Evolutionary conservation across 2,113 vertebrate genomes (phyloP).

Genomic region (Rhinolophus sinicus): DNA sequence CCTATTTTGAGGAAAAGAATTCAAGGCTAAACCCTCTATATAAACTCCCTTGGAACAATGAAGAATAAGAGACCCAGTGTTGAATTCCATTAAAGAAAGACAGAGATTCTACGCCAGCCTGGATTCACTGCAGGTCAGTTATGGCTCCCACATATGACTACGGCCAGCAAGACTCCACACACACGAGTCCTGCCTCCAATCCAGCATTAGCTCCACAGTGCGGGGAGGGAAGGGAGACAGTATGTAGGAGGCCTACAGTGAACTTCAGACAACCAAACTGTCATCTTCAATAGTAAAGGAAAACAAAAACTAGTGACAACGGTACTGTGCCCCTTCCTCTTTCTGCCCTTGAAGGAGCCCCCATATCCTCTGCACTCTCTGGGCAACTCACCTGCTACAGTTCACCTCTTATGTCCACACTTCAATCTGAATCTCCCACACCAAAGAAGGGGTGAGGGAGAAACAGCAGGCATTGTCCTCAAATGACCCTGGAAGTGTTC

Average conservation of each 20-base stretch:
- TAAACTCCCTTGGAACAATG: not conserved
- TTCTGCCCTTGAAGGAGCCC: not conserved
- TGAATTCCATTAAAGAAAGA: constrained; percentile 41
- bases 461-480: rapidly evolving
- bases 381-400: not conserved
- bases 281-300: not conserved
- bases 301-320: not conserved
- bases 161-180: not conserved
- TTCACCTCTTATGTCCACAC: not conserved
- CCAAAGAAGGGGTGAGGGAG: not conserved
- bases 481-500: not conserved
- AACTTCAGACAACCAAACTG: not conserved
- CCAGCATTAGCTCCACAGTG: not conserved
- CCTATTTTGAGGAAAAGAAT: not conserved
- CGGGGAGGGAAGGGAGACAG: too few species aligned
- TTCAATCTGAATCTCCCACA: not conserved
- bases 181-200: not conserved
- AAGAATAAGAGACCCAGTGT: not conserved
- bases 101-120: not conserved
- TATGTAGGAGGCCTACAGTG: not conserved
- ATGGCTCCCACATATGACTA: not conserved
- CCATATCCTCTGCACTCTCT: not conserved
- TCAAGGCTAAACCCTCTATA: not conserved
- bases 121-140: not conserved
- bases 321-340: not conserved